Percentiles rank a stretch among this genome's conserved stretches.
These are phyloP conservation scores for Acanthosepion lycidas DNA, from an alignment of 2,888 invertebrate genomes.

Conservation along the genomic window DNA sequence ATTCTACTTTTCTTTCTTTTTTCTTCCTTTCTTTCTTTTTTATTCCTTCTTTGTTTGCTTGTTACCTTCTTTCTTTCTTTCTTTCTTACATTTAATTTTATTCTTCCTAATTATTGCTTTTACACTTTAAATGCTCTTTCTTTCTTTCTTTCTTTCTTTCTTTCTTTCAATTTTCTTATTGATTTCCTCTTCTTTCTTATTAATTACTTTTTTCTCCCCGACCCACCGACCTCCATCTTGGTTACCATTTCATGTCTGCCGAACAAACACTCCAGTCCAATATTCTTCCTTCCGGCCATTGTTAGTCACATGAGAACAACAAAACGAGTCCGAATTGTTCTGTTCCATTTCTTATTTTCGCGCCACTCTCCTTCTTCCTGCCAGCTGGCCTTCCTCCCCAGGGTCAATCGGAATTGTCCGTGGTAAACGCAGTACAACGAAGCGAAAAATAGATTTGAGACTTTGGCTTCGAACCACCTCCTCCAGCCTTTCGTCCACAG, in stretches of 20 bases:
- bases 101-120: neutral
- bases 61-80: too few species aligned
- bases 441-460: neutral
- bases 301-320: neutral
- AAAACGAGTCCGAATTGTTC: neutral
- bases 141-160: neutral
- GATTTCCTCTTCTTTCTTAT: neutral
- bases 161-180: neutral
- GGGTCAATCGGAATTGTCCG: conserved; percentile 21
- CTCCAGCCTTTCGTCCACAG: neutral
- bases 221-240: neutral
- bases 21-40: neutral
- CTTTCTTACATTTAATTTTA: neutral
- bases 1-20: too few species aligned
- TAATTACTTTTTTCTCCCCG: neutral
- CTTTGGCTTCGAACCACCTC: neutral
- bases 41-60: too few species aligned
- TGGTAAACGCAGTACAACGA: neutral
- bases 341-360: neutral
- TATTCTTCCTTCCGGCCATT: neutral
- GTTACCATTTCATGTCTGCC: neutral
- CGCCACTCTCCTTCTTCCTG: neutral
- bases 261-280: neutral
- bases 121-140: neutral
- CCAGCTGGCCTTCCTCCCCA: conserved; percentile 11